Conservation (phyloP, 2,113 vertebrate genomes). For the Australoheros scitulus region DNA sequence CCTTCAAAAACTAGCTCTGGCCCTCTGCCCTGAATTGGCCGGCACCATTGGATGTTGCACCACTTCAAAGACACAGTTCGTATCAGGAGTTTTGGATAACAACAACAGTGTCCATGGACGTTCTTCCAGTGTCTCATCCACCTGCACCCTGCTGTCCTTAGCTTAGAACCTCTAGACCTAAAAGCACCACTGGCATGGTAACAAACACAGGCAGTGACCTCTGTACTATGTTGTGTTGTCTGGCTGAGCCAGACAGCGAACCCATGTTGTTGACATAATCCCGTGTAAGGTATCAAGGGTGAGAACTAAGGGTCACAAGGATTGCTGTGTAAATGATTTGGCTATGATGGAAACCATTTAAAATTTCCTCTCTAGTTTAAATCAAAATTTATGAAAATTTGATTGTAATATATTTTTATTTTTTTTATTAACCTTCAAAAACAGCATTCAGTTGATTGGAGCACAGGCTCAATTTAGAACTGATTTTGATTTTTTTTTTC, state of each 20-base stretch:
- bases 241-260: background rate
- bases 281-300: background rate
- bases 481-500: conserved; percentile 22
- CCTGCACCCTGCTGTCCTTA: conserved; percentile 72
- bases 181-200: background rate
- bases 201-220: background rate
- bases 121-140: conserved; percentile 80
- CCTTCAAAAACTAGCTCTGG: conserved; percentile 62
- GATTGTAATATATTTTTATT: conserved; percentile 27
- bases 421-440: conserved; percentile 38
- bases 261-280: conserved; percentile 8
- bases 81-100: conserved; percentile 63
- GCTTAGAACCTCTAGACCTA: conserved; percentile 42
- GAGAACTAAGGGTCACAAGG: background rate
- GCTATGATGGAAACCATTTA: conserved; percentile 26
- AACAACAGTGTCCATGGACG: conserved; percentile 70
- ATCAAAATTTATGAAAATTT: conserved; percentile 10
- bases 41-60: conserved; percentile 32
- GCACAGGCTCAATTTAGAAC: conserved; percentile 27
- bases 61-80: conserved; percentile 27
- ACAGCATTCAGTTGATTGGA: conserved; percentile 33
- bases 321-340: conserved; percentile 16
- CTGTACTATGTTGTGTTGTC: conserved; percentile 5
- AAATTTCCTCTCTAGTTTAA: conserved; percentile 30
- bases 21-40: conserved; percentile 61